phyloP scores from a whole-genome alignment of 1,140 invertebrate genomes.

The Drosophila pseudoobscura region DNA sequence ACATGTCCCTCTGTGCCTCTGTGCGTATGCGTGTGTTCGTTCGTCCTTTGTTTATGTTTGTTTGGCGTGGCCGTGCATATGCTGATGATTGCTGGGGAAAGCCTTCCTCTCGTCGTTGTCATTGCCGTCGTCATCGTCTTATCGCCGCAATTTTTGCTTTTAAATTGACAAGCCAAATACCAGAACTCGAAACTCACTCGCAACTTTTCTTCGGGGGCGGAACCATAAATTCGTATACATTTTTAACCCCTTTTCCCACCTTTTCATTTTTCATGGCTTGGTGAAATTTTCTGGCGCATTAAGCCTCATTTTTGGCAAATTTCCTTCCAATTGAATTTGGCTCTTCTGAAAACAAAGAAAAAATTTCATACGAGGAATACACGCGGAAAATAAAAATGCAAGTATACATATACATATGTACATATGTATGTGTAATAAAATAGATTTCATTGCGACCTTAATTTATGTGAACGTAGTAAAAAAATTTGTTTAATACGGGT shows the following conservation, averaged over 20 bases:
- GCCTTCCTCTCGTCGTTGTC: slow-evolving; percentile 27
- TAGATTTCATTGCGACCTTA: too few relatives aligned
- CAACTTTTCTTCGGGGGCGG: slow-evolving; percentile 22
- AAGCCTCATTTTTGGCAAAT: slow-evolving; percentile 51
- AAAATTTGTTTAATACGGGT: too few relatives aligned
- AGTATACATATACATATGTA: too few relatives aligned
- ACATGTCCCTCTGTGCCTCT: slow-evolving; percentile 3
- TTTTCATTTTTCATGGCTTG: slow-evolving; percentile 61
- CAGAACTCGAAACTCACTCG: slow-evolving; percentile 45
- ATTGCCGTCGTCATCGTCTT: slow-evolving; percentile 8
- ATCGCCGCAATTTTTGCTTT: slow-evolving; percentile 33
- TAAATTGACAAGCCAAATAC: slow-evolving; percentile 42
- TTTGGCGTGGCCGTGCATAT: slow-evolving; percentile 54
- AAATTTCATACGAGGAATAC: too few relatives aligned
- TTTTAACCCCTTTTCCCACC: neutral
- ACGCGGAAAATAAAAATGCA: too few relatives aligned
- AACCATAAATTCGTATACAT: slow-evolving; percentile 48
- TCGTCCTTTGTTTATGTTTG: neutral
- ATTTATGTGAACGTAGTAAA: too few relatives aligned
- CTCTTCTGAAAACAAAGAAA: neutral
- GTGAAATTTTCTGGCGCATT: slow-evolving; percentile 63
- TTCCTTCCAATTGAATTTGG: slow-evolving; percentile 35
- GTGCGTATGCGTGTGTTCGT: slow-evolving; percentile 30
- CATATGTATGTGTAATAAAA: too few relatives aligned
- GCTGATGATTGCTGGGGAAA: slow-evolving; percentile 57